A percentile compares a stretch with the other conserved stretches of the same genome.
Evolutionary conservation across 2,113 vertebrate genomes (phyloP).

Genomic region (Scomber japonicus): DNA sequence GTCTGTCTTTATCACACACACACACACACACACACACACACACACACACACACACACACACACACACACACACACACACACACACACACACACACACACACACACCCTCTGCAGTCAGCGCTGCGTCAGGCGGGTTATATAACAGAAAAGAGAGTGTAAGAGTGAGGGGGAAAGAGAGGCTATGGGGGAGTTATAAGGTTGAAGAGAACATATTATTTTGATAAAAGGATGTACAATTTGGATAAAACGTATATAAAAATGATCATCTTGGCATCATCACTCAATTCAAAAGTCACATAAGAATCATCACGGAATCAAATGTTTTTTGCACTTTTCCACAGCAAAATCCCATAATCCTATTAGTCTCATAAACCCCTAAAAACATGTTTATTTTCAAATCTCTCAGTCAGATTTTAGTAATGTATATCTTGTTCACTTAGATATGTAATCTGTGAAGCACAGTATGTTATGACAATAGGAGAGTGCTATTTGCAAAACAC

Average conservation of each 20-base stretch:
- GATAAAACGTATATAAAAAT: neutral
- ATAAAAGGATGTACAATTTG: constrained; percentile 1
- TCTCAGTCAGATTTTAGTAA: constrained; percentile 17
- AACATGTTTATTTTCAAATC: constrained; percentile 21
- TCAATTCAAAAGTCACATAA: neutral
- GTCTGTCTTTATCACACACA: constrained; percentile 49
- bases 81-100: constrained; percentile 22
- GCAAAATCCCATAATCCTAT: constrained; percentile 45
- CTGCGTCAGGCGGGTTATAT: constrained; percentile 83
- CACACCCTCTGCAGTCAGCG: constrained; percentile 75
- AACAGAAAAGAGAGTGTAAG: constrained; percentile 63
- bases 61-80: constrained; percentile 27
- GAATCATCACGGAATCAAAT: constrained; percentile 1
- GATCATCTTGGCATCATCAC: neutral
- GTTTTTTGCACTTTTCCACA: neutral
- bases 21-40: constrained; percentile 30
- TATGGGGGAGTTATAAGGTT: neutral
- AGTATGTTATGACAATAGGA: neutral
- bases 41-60: constrained; percentile 31
- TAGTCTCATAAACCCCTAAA: constrained; percentile 11
- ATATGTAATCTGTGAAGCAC: neutral
- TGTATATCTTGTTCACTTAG: constrained; percentile 7
- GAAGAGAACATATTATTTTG: constrained; percentile 26
- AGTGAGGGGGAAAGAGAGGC: constrained; percentile 25
- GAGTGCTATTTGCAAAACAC: neutral